Evolutionary conservation across 2,113 vertebrate species (phyloP), one percentile per base, ranked within the genome.

Genomic region (Paedocypris sp.): DNA sequence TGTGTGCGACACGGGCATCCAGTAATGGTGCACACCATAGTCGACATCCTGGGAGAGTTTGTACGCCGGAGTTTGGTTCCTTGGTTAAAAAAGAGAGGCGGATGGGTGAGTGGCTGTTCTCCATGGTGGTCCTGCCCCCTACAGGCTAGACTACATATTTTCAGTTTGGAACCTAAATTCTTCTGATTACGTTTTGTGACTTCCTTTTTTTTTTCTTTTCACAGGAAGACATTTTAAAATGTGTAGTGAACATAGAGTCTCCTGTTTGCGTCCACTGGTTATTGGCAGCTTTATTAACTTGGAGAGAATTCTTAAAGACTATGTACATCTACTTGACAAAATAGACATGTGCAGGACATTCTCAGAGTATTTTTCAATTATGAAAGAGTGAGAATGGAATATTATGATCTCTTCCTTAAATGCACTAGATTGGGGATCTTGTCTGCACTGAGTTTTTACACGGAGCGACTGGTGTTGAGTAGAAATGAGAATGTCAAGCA

Each of bases 31-130:
- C 86, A 93, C 16, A 85, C 87, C 46, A 83, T 98, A 0, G 92
- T 98, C 1, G 93, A 97, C 74, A 93, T 89, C 75, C 77, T 98
- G 38, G 94, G 93, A 4, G 94, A 96, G 50, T 92, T 98, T 18
- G 90, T 93, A 4, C 87, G 86, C 69, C 95, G 90, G 79, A 90
- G 87, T 16, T 70, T 98, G 73, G 88, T 85, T 12, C 75, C 77
- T 0, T 98, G 94, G 94, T 84, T 98, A 59, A 89, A 87, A 68
- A 84, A 87, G 62, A 86, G 88, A 8, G 94, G 94, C 3, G 94
- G 94, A 83, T 98, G 94, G 94, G 94, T 98, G 77, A 89, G 88
- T 16, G 10, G 4, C 16, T 9, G 13, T 49, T 29, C 16, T 43
- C 12, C 32, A n/a, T n/a, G n/a, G n/a, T n/a, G n/a, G 13, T 28